Conservation (phyloP, 2,113 vertebrate species). For the Oreochromis spilurus region DNA sequence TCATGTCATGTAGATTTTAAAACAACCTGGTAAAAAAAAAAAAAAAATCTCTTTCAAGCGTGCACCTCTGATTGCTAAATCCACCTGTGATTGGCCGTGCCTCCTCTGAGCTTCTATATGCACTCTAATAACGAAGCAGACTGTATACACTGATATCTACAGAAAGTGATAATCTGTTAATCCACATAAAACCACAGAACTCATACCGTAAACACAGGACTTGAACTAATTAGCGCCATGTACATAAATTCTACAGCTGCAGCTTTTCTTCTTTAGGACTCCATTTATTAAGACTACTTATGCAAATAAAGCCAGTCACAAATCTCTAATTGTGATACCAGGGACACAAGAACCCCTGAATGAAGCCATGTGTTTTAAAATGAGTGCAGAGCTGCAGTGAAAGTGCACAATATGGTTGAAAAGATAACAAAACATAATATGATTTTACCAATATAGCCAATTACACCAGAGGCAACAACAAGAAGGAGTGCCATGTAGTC, state of each 20-base stretch:
- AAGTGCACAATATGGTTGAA: neutral
- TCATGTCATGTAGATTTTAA: constrained; percentile 31
- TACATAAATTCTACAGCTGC: neutral
- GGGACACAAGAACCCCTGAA: neutral
- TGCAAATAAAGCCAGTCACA: constrained; percentile 17
- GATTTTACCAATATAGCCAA: neutral
- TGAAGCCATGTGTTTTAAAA: neutral
- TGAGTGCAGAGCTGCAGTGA: neutral
- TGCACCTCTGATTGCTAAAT: neutral
- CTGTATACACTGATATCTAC: neutral
- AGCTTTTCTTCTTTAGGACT: neutral
- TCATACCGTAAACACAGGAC: neutral
- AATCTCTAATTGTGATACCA: constrained; percentile 26
- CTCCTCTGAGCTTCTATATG: neutral
- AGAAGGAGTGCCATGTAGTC: neutral
- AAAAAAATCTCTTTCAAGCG: constrained; percentile 22
- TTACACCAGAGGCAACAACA: neutral
- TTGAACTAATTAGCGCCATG: neutral
- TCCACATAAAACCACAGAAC: neutral
- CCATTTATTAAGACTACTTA: constrained; percentile 3
- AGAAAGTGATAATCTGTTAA: neutral
- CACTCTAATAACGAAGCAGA: neutral
- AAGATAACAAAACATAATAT: neutral
- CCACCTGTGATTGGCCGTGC: neutral
- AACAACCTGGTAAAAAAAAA: constrained; percentile 7